These are phyloP conservation scores for Araneus ventricosus DNA, from an alignment of 1,140 invertebrate species.

Conservation along the genomic window DNA sequence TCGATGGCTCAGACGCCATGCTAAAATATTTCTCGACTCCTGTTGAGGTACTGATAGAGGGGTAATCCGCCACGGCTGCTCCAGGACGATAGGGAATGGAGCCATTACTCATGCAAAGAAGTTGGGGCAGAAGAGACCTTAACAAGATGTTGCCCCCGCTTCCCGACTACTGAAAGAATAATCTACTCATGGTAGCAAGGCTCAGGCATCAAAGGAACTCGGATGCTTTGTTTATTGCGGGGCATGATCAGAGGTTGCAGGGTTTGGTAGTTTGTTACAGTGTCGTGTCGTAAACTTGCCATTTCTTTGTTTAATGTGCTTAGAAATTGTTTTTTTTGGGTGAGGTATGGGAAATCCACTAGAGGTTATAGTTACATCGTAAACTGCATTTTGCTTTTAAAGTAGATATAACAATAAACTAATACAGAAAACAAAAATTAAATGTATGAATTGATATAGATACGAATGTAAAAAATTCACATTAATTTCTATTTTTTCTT, in stretches of 20 bases:
- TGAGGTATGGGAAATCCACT: too few species aligned
- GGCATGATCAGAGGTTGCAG: neutral
- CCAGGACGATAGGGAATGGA: constrained; percentile 17
- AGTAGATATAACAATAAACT: too few species aligned
- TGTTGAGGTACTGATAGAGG: constrained; percentile 52
- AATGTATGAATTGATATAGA: too few species aligned
- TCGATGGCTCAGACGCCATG: neutral
- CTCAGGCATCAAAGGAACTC: neutral
- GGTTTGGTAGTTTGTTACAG: neutral
- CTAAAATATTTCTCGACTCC: constrained; percentile 29
- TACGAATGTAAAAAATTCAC: too few species aligned
- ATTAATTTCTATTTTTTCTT: too few species aligned
- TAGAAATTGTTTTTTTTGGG: too few species aligned
- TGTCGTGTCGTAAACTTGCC: too few species aligned
- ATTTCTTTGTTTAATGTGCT: too few species aligned
- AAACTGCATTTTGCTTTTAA: too few species aligned
- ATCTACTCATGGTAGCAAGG: neutral
- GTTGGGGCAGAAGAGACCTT: neutral
- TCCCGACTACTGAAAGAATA: neutral
- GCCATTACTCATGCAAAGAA: constrained; percentile 55
- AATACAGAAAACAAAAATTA: too few species aligned
- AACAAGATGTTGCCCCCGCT: constrained; percentile 3
- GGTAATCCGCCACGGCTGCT: constrained; percentile 43
- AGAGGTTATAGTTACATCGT: too few species aligned
- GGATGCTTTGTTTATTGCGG: constrained; percentile 1